Evolutionary conservation across 2,797 vertebrate species (phyloP), one percentile per base, ranked within the genome.

Genomic region (Florisuga fusca): DNA sequence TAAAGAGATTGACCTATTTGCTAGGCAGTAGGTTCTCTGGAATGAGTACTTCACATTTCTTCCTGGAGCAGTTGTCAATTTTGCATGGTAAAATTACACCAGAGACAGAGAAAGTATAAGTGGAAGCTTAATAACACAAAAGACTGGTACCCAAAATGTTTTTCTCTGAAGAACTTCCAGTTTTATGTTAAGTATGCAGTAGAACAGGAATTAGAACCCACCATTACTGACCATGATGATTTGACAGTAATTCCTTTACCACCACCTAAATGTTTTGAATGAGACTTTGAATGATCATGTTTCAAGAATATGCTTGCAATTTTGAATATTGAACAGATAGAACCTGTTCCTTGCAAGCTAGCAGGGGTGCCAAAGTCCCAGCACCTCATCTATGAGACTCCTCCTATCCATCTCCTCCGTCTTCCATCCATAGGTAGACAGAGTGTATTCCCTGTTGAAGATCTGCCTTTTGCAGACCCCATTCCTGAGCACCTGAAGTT

Each of bases 311-410:
- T 4, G 7, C 6, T 43, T 46, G 12, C 10, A 31, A 2, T 27
- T 71, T 23, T 36, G 14, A 78, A 23, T 27, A 29, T 5, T 14
- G 22, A 73, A 23, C 14, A 69, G 26, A 50, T 3, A 20, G 34
- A 87, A 53, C 6, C 0, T 1, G 4, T 33, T 5, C 15, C 6
- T 55, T 81, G 17, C 26, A 29, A 3, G 5, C 3, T 31, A 57
- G 6, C 4, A 38, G 36, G 19, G 10, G n/a, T 34, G 7, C 1
- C 36, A 51, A 79, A 82, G 43, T 26, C 21, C 10, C 38, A 67
- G 16, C 10, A n/a, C 51, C 45, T 33, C 12, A 4, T 43, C 12
- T 58, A 4, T 18, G 10, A 45, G 13, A 79, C 16, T 68, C 14
- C 38, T 38, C 38, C 38, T 41, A 45, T 13, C 4, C 2, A 4